These are phyloP conservation scores for Phymatocera aterrima DNA, from an alignment of 2,888 invertebrate species.

Conservation along the genomic window DNA sequence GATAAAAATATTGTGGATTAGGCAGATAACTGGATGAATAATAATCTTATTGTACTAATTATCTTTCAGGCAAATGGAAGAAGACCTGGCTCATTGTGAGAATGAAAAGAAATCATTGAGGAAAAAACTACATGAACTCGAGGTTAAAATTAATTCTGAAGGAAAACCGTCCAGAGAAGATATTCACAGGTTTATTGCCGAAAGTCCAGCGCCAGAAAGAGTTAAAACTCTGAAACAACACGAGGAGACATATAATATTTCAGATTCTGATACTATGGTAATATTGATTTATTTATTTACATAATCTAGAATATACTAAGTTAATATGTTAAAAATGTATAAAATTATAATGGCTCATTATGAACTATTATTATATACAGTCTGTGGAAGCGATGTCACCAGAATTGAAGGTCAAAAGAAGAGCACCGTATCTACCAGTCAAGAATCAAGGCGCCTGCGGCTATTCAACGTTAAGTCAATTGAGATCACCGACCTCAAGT, in stretches of 20 bases:
- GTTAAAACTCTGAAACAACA: not conserved
- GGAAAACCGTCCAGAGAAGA: not conserved
- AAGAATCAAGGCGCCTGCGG: constrained; percentile 51
- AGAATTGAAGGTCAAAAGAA: constrained; percentile 53
- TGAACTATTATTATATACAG: too few relatives aligned
- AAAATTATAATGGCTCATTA: too few relatives aligned
- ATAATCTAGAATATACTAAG: too few relatives aligned
- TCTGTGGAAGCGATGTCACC: constrained; percentile 28
- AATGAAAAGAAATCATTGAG: constrained; percentile 19
- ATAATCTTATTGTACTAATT: not conserved
- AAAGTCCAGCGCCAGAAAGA: constrained; percentile 26
- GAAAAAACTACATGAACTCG: not conserved
- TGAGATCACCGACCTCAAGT: not conserved
- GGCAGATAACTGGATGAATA: not conserved
- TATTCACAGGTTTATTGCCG: constrained; percentile 7
- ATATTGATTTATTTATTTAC: constrained; percentile 17
- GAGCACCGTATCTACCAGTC: constrained; percentile 56
- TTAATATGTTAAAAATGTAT: too few relatives aligned
- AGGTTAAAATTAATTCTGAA: not conserved
- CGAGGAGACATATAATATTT: not conserved
- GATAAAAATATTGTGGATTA: not conserved
- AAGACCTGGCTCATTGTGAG: constrained; percentile 8
- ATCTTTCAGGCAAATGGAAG: constrained; percentile 15
- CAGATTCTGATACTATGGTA: not conserved
- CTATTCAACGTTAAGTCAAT: not conserved